Base-by-base conservation (phyloP, 2,888 invertebrate genomes). In the Vanessa cardui region DNA sequence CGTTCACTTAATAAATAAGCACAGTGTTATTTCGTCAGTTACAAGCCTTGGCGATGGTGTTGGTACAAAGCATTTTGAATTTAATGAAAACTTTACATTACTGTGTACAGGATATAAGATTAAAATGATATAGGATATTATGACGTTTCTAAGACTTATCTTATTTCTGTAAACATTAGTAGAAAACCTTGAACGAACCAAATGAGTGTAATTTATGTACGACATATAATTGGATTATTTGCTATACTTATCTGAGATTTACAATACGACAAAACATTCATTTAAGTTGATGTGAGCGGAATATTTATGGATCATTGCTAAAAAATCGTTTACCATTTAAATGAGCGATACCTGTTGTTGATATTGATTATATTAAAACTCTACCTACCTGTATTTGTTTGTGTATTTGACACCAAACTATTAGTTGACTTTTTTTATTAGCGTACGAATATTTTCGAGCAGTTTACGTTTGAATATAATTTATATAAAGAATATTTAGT, bases 191-290 rank as follows among this genome's bases (percentile, higher is more conserved):
- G 71, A 45, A 21, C 44, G 31, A 31, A 6, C 12, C 39, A 26
- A 50, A 64, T 54, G 61, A 64, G 20, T 39, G 66, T 58, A 62
- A 62, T 69, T 66, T 69, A 46, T 60, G 61, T 69, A 56, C 21
- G 44, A 62, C 62, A 64, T 56, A 69, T 61, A 65, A 61, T 46
- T 66, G 44, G 45, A 64, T 60, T 60, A 65, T 64, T 66, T 49
- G 26, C 26, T 31, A 6, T 15, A 46, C 45, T 33, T 64, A 68
- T 45, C 61, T 46, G 63, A 16, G 9, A n/a, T 63, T 64, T 56
- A 33, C 16, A 61, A 12, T 52, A 45, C 45, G 31, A 16, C 31
- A 45, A 31, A 62, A 45, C 6, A 39, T 58, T 26, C 26, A 33
- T 49, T 39, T 49, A 15, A 31, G 18, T 26, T 39, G 18, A 18